Evolutionary conservation across 2,888 invertebrate genomes (phyloP).

Genomic region (Synanthedon formicaeformis): DNA sequence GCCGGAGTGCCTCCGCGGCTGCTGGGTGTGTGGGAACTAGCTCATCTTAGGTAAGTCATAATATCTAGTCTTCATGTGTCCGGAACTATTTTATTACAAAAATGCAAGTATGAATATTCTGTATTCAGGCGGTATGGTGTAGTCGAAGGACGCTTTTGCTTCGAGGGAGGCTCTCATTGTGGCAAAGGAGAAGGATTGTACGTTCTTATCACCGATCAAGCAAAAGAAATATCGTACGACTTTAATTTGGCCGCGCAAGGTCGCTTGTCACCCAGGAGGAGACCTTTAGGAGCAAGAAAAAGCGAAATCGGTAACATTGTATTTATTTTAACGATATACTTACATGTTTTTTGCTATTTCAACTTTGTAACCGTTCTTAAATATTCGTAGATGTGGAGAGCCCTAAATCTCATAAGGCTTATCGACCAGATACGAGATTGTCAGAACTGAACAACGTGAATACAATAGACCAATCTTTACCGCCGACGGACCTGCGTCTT

Average conservation of each 20-base stretch:
- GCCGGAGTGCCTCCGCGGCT: conserved; percentile 85
- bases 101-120: conserved; percentile 3
- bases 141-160: conserved; percentile 87
- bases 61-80: too few species aligned
- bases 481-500: conserved; percentile 39
- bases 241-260: conserved; percentile 79
- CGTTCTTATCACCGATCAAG: conserved; percentile 81
- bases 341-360: not conserved
- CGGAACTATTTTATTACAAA: too few species aligned
- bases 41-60: conserved; percentile 71
- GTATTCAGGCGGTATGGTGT: conserved; percentile 81
- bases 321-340: not conserved
- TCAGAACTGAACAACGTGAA: conserved; percentile 68
- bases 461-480: conserved; percentile 54
- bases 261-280: conserved; percentile 70
- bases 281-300: conserved; percentile 40
- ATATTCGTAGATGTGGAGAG: conserved; percentile 28
- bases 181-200: conserved; percentile 86
- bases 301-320: conserved; percentile 19
- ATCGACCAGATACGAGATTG: conserved; percentile 61
- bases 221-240: conserved; percentile 77
- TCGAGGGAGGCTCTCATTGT: conserved; percentile 90
- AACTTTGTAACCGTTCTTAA: not conserved
- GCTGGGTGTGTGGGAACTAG: conserved; percentile 78
- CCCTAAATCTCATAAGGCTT: conserved; percentile 36